Evolutionary conservation across 2,113 vertebrate genomes (phyloP), one percentile per base, ranked within the genome.

Genomic region (Rhinopomastus cyanomelas): DNA sequence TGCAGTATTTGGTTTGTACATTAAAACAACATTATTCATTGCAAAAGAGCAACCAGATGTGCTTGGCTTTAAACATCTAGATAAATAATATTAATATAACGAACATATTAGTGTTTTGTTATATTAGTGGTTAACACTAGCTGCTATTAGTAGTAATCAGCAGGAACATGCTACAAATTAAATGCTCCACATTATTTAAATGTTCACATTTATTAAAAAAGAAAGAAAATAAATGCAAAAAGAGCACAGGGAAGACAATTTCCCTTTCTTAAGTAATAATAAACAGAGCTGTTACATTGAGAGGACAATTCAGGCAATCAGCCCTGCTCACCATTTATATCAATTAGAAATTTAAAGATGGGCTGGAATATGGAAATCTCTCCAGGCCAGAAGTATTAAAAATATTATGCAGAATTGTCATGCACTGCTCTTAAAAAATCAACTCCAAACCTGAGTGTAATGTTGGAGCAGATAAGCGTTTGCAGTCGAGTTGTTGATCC

Each of bases 381-480:
- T 81, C 64, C 79, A 87, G 66, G 51, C 65, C 39, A 56, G 48
- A 26, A 34, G 34, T 85, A 95, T 92, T 95, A 93, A 95, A 96
- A 94, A 95, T 80, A 94, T 94, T 93, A 92, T 87, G 71, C 86
- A 91, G 93, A 95, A 95, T 90, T 91, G 88, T 90, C 93, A 94
- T 88, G 88, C 74, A 84, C 84, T 87, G 88, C 67, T 93, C 56
- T 94, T 94, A 94, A 94, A 95, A 95, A 95, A 96, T 89, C 95
- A 93, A 95, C 94, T 96, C 93, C 92, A 93, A 92, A 93, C 90
- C 95, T 88, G 86, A 73, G 86, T 1, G 6, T 88, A 95, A 95
- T 93, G 94, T 87, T 87, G 95, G 71, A 95, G 93, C 59, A 94
- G 94, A 87, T 93, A 94, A 95, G 83, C 89, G 64, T 94, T 96